These are phyloP conservation scores for Lymantria monacha DNA, from an alignment of 2,888 invertebrate species.

Conservation along the genomic window DNA sequence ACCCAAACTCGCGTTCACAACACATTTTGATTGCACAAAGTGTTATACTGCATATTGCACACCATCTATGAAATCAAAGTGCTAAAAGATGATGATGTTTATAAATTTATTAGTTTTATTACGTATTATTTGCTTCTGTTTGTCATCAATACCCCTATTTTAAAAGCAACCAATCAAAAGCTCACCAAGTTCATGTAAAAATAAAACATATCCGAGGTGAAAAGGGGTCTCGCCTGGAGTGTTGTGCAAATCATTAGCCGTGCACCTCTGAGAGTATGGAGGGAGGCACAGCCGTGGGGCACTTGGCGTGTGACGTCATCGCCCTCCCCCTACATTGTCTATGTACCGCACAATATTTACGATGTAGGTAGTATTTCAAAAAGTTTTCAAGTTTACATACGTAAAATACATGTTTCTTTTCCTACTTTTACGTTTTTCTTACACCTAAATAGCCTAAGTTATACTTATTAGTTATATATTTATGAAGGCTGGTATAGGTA, in stretches of 20 bases:
- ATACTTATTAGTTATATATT: no score
- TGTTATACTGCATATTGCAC: no score
- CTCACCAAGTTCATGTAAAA: background rate
- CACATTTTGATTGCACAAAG: no score
- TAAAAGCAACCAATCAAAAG: background rate
- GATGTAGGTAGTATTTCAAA: background rate
- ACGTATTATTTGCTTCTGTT: background rate
- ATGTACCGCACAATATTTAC: conserved; percentile 1
- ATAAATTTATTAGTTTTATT: no score
- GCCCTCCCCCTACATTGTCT: conserved; percentile 17
- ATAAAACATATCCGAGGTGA: conserved; percentile 18
- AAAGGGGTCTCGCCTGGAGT: conserved; percentile 19
- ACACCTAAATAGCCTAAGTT: no score
- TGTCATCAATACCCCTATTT: background rate
- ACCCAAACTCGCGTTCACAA: no score
- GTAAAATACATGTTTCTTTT: no score
- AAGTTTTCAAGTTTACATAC: no score
- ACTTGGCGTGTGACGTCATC: conserved; percentile 16
- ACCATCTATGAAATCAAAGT: no score
- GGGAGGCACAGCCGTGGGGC: conserved; percentile 32
- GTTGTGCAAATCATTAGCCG: conserved; percentile 49
- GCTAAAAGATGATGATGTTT: no score
- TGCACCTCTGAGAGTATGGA: conserved; percentile 27
- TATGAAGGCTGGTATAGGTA: no score
- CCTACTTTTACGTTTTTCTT: no score